A percentile compares a stretch with the other conserved stretches of the same genome.
phyloP scores from a whole-genome alignment of 2,888 invertebrate genomes.

The Drosophila algonquin region DNA sequence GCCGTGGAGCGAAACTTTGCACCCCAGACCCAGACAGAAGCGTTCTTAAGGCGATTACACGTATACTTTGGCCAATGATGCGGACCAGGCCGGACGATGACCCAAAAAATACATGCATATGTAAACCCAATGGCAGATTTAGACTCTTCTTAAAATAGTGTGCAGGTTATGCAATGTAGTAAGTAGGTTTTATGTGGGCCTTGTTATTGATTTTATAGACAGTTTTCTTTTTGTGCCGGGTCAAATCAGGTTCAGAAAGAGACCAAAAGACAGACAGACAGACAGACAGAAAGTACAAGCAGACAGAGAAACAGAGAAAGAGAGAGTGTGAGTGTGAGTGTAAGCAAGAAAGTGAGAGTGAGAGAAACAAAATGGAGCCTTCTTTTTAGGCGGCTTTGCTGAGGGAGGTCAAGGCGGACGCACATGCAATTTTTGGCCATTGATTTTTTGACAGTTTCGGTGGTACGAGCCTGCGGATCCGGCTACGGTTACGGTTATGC shows the following conservation, averaged over 20 bases:
- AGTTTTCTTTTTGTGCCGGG: slow-evolving; percentile 35
- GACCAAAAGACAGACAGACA: not conserved
- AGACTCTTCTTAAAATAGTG: not conserved
- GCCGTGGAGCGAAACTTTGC: slow-evolving; percentile 39
- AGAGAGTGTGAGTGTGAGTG: not conserved
- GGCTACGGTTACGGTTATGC: not conserved
- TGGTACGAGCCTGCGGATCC: not conserved
- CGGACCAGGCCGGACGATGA: not conserved
- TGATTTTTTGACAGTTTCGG: slow-evolving; percentile 25
- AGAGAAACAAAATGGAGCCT: slow-evolving; percentile 35
- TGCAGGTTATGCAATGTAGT: slow-evolving; percentile 33
- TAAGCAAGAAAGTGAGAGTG: not conserved
- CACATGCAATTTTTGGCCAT: slow-evolving; percentile 35
- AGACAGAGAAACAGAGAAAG: not conserved
- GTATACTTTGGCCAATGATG: not conserved
- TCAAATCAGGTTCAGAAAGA: slow-evolving; percentile 41
- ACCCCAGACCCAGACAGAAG: slow-evolving; percentile 41
- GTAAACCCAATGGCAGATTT: not conserved
- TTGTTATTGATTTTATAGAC: slow-evolving; percentile 41
- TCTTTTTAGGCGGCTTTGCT: not conserved
- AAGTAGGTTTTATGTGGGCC: slow-evolving; percentile 23
- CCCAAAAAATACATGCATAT: not conserved
- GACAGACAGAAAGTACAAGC: not conserved
- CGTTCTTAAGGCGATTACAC: slow-evolving; percentile 42
- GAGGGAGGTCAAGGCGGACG: slow-evolving; percentile 38